Evolutionary conservation across 2,797 vertebrate genomes (phyloP).

Genomic region (Girardinus metallicus): DNA sequence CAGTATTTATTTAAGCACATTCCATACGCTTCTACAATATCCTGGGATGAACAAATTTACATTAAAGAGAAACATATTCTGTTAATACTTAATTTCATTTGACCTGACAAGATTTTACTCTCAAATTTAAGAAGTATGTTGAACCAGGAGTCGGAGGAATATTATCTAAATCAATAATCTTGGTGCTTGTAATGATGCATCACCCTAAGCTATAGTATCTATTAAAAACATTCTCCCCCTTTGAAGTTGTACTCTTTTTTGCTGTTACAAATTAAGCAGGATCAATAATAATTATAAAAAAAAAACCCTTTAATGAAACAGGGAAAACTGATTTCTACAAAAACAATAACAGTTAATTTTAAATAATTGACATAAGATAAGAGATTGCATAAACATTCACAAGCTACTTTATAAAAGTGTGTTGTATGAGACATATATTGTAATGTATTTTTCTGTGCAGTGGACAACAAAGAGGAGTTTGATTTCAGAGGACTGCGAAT

Average conservation of each 20-base stretch:
- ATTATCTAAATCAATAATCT: background rate
- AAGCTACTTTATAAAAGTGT: too few relatives aligned
- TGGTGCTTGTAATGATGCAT: background rate
- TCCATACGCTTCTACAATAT: background rate
- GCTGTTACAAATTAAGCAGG: background rate
- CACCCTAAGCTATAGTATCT: background rate
- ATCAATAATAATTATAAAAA: background rate
- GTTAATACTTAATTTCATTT: background rate
- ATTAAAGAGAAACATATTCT: background rate
- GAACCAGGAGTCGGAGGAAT: background rate
- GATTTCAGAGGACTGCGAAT: conserved; percentile 87
- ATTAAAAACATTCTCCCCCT: background rate
- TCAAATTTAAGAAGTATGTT: background rate
- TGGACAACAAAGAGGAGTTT: conserved; percentile 85
- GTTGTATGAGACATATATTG: background rate
- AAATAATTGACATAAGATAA: background rate
- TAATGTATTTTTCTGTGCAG: conserved; percentile 65
- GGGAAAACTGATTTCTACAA: background rate
- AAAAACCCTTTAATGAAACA: background rate
- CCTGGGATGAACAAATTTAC: background rate
- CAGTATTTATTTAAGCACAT: background rate
- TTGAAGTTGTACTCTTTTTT: background rate
- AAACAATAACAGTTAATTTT: background rate
- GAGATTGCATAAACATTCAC: background rate
- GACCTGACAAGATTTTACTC: background rate